Conservation (phyloP, 2,797 vertebrate genomes). For the Sylvia borin region DNA sequence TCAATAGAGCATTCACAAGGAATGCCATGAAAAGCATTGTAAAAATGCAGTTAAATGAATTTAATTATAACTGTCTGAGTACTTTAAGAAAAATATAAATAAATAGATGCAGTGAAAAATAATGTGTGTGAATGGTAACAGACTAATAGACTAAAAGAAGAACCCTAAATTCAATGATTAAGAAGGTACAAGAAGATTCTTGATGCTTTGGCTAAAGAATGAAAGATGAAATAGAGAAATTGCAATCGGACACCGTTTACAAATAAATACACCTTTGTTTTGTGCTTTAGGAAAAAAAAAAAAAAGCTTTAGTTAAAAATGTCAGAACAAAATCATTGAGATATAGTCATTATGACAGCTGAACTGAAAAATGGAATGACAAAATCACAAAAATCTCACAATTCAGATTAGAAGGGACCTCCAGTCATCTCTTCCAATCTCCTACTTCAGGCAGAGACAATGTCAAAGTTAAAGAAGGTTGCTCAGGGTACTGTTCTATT, state of each 20-base stretch:
- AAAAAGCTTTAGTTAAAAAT: background rate
- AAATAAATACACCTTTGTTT: background rate
- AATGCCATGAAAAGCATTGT: background rate
- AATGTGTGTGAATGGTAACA: background rate
- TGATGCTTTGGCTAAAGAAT: background rate
- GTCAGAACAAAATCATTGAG: background rate
- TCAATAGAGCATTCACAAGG: background rate
- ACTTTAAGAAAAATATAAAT: background rate
- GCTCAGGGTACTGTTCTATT: background rate
- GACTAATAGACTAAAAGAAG: background rate
- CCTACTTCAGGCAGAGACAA: background rate
- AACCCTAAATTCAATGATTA: background rate
- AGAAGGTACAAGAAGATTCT: background rate
- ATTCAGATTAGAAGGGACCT: background rate
- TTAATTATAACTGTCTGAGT: background rate
- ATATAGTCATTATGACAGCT: background rate
- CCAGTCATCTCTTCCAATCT: rapidly evolving
- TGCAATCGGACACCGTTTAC: background rate
- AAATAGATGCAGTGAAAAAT: background rate
- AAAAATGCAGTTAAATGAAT: background rate
- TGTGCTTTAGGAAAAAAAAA: background rate
- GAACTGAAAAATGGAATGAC: background rate
- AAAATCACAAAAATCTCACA: background rate
- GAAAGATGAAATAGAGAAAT: background rate
- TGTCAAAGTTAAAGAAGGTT: background rate